These are phyloP conservation scores for Agriopis aurantiaria DNA, from an alignment of 2,888 invertebrate species.

Conservation along the genomic window DNA sequence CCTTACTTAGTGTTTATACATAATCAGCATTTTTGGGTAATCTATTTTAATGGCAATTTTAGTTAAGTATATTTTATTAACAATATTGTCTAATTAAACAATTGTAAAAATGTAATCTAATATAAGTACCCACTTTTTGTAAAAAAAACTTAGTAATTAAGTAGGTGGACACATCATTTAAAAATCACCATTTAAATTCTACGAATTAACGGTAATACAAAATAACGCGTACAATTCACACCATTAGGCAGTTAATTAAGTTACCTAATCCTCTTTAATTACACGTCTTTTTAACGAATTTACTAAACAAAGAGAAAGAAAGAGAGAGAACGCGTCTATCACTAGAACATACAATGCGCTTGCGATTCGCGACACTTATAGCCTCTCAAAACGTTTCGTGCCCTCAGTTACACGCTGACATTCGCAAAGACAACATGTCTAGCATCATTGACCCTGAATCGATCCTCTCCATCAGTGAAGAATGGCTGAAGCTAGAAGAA, in stretches of 20 bases:
- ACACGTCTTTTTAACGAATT: slow-evolving; percentile 15
- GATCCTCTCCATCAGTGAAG: slow-evolving; percentile 71
- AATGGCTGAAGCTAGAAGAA: slow-evolving; percentile 74
- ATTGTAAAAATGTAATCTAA: not conserved
- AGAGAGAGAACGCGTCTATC: slow-evolving; percentile 24
- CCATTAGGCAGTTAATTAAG: slow-evolving; percentile 10
- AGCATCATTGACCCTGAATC: slow-evolving; percentile 66
- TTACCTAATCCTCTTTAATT: slow-evolving; percentile 20
- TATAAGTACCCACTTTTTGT: not conserved
- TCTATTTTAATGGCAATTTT: no score
- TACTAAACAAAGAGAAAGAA: slow-evolving; percentile 28
- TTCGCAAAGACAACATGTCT: slow-evolving; percentile 25
- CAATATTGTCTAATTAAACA: no score
- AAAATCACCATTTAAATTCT: slow-evolving; percentile 19
- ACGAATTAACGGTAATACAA: slow-evolving; percentile 3
- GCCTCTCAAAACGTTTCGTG: slow-evolving; percentile 1
- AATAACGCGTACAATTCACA: not conserved
- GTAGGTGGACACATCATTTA: not conserved
- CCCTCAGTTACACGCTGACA: slow-evolving; percentile 31
- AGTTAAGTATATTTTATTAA: no score
- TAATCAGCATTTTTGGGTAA: no score
- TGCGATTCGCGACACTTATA: slow-evolving; percentile 38
- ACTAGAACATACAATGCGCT: slow-evolving; percentile 25
- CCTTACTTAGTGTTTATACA: no score
- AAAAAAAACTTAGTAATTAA: not conserved